Percentiles rank a stretch among this genome's conserved stretches.
phyloP scores from a whole-genome alignment of 1,140 invertebrate genomes.

The Sitophilus oryzae region DNA sequence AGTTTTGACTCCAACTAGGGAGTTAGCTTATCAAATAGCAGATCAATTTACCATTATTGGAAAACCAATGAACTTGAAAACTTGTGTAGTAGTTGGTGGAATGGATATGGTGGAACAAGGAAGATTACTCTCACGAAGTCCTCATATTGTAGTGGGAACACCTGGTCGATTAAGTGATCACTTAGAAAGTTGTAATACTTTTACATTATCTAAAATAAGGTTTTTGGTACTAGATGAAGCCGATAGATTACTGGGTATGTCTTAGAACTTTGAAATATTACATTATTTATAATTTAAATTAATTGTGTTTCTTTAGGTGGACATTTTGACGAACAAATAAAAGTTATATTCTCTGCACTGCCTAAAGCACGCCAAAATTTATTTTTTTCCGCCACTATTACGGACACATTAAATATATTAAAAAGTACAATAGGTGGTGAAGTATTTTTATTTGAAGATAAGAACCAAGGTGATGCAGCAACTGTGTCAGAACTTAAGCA shows the following conservation, averaged over 20 bases:
- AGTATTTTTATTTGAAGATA: slow-evolving; percentile 61
- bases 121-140: slow-evolving; percentile 74
- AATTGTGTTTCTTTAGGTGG: slow-evolving; percentile 44
- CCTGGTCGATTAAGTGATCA: slow-evolving; percentile 87
- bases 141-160: slow-evolving; percentile 92
- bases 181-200: slow-evolving; percentile 76
- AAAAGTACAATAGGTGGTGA: slow-evolving; percentile 54
- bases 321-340: slow-evolving; percentile 72
- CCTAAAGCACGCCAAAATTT: slow-evolving; percentile 79
- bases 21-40: slow-evolving; percentile 86
- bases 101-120: slow-evolving; percentile 91
- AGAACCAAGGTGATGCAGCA: slow-evolving; percentile 56
- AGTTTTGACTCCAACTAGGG: slow-evolving; percentile 93
- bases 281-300: not conserved
- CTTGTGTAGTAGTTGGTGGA: slow-evolving; percentile 83
- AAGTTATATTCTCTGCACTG: slow-evolving; percentile 74
- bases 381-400: slow-evolving; percentile 95
- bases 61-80: slow-evolving; percentile 77
- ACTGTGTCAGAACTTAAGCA: slow-evolving; percentile 88
- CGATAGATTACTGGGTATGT: slow-evolving; percentile 54
- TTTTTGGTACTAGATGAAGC: slow-evolving; percentile 92
- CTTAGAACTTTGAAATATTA: not conserved
- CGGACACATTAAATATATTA: slow-evolving; percentile 71
- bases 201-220: slow-evolving; percentile 72
- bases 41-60: slow-evolving; percentile 89